phyloP scores from a whole-genome alignment of 2,888 invertebrate species.

The Chymomyza caudatula region DNA sequence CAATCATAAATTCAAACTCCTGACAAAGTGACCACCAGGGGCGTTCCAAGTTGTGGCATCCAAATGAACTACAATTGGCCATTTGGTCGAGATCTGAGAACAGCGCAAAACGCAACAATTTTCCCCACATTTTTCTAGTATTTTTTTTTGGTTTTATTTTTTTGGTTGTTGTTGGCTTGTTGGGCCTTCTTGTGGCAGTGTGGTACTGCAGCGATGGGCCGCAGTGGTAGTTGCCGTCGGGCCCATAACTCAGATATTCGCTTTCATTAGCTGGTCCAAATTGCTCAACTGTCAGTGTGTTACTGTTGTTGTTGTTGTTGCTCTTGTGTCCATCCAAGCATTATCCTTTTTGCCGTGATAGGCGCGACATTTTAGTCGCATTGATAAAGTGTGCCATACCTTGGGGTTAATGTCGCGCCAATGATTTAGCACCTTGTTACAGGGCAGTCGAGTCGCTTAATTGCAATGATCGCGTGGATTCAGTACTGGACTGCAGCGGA shows the following conservation, averaged over 20 bases:
- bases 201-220: conserved; percentile 11
- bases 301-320: too few relatives aligned
- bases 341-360: conserved; percentile 64
- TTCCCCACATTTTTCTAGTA: conserved; percentile 52
- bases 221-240: background rate
- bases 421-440: conserved; percentile 77
- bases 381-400: conserved; percentile 77
- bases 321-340: conserved; percentile 37
- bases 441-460: conserved; percentile 55
- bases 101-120: conserved; percentile 40
- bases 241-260: conserved; percentile 62
- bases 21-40: conserved; percentile 55
- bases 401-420: conserved; percentile 77
- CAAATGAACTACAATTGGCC: conserved; percentile 63
- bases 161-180: conserved; percentile 18
- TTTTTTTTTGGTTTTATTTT: conserved; percentile 21
- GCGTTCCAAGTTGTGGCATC: background rate
- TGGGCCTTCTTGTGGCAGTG: conserved; percentile 38
- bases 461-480: conserved; percentile 71
- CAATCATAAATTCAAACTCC: conserved; percentile 54
- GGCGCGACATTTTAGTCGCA: conserved; percentile 57
- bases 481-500: conserved; percentile 57
- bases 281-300: conserved; percentile 20
- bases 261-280: conserved; percentile 61
- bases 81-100: background rate